Evolutionary conservation across 37 sponge, comb jelly and placozoan species (phyloP).

Genomic region (Geodia barretti): DNA sequence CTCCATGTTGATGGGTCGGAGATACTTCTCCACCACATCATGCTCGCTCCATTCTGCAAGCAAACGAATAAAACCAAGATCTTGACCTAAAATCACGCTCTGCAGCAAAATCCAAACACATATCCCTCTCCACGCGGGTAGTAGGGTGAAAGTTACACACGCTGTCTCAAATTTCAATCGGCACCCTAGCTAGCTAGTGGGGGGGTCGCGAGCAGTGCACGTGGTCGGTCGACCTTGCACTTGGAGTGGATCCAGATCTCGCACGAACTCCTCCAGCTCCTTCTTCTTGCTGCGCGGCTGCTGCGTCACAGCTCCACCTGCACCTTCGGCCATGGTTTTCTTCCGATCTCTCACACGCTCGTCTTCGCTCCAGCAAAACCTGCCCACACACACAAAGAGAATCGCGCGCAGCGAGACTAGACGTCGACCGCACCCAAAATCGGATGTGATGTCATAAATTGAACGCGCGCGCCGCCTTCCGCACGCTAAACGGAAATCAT

Average conservation of each 20-base stretch:
- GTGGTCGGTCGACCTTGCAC: slow-evolving; percentile 48
- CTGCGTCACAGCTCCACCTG: slow-evolving; percentile 38
- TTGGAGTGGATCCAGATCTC: slow-evolving; percentile 62
- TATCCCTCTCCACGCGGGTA: no score
- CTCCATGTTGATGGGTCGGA: slow-evolving; percentile 75
- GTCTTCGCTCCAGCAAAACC: not conserved
- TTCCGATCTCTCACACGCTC: not conserved
- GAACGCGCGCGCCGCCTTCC: no score
- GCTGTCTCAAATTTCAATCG: no score
- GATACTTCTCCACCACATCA: slow-evolving; percentile 72
- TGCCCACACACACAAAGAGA: no score
- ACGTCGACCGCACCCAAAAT: not conserved
- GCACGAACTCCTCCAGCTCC: slow-evolving; percentile 53
- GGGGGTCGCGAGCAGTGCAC: not conserved
- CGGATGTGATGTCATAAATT: no score
- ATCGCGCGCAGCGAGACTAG: not conserved
- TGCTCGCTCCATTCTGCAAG: slow-evolving; percentile 69
- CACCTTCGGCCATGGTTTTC: slow-evolving; percentile 17
- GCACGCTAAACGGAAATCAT: no score
- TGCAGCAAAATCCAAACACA: no score
- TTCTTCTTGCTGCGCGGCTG: slow-evolving; percentile 23
- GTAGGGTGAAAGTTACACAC: no score
- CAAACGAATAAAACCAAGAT: no score
- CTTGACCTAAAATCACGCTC: no score
- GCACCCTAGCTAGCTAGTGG: no score